phyloP scores from a whole-genome alignment of 2,888 invertebrate genomes.

The Rhagonycha fulva region DNA sequence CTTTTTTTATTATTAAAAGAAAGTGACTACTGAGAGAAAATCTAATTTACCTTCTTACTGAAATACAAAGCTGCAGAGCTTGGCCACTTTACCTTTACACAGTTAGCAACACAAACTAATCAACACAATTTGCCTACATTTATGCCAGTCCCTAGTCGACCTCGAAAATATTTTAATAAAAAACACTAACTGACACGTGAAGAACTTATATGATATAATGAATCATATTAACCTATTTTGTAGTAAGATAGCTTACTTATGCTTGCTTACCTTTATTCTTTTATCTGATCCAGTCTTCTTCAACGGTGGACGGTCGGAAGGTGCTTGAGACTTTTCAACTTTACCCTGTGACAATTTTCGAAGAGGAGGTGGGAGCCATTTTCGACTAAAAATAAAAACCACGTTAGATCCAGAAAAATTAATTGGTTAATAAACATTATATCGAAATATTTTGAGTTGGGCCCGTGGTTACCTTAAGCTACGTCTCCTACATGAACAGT shows the following conservation, averaged over 20 bases:
- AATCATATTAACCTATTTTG: slow-evolving; percentile 2
- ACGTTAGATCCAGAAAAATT: not conserved
- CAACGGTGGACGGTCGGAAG: slow-evolving; percentile 62
- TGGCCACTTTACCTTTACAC: not conserved
- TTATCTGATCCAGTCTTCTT: slow-evolving; percentile 85
- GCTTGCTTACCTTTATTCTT: slow-evolving; percentile 72
- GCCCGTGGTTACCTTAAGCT: not conserved
- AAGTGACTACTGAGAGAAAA: not conserved
- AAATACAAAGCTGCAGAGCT: not conserved
- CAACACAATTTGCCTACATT: not conserved
- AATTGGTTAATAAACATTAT: not conserved
- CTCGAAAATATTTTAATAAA: slow-evolving; percentile 6
- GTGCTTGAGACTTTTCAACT: slow-evolving; percentile 72
- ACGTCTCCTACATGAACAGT: slow-evolving; percentile 28
- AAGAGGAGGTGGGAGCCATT: slow-evolving; percentile 87
- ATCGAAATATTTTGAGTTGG: not conserved
- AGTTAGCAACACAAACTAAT: not conserved
- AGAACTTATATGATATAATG: not conserved
- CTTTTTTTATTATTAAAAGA: not conserved
- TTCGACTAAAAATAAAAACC: slow-evolving; percentile 67
- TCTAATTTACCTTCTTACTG: not conserved
- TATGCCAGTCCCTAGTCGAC: slow-evolving; percentile 9
- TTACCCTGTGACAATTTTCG: slow-evolving; percentile 89
- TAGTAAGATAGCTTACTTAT: not conserved
- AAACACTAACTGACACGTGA: slow-evolving; percentile 2